phyloP scores from a whole-genome alignment of 2,113 vertebrate species.

The Loxodonta africana region DNA sequence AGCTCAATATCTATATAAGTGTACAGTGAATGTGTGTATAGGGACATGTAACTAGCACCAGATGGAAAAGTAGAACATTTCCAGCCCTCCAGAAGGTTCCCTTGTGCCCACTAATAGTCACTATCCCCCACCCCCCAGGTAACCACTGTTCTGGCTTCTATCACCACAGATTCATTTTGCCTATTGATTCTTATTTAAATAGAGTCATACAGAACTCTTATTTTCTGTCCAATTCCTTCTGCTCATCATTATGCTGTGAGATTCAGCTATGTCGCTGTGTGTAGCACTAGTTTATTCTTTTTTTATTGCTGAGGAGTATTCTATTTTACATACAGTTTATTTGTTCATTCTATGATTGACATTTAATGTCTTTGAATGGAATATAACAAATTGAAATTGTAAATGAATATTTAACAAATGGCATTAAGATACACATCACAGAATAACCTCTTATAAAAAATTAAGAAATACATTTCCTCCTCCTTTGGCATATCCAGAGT shows the following conservation, averaged over 20 bases:
- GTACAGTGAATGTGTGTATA: background rate
- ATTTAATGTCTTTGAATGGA: constrained; percentile 40
- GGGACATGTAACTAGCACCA: background rate
- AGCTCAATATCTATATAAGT: background rate
- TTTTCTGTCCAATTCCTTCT: background rate
- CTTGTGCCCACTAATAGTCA: background rate
- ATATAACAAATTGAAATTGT: constrained; percentile 6
- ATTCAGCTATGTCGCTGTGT: background rate
- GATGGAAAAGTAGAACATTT: background rate
- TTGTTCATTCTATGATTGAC: background rate
- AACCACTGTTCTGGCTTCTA: constrained; percentile 4
- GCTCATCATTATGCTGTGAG: background rate
- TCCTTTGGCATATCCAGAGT: background rate
- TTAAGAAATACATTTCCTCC: constrained; percentile 5
- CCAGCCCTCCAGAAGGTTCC: background rate
- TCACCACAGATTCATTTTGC: background rate
- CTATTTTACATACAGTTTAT: background rate
- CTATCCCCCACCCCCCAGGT: background rate
- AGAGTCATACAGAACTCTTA: background rate
- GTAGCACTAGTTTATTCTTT: background rate
- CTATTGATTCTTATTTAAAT: constrained; percentile 16
- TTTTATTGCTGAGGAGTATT: background rate
- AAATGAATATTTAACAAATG: constrained; percentile 45
- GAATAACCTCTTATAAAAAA: constrained; percentile 1
- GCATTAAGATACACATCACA: background rate